These are phyloP conservation scores for Furcifer pardalis DNA, from an alignment of 2,797 vertebrate species.

Conservation along the genomic window DNA sequence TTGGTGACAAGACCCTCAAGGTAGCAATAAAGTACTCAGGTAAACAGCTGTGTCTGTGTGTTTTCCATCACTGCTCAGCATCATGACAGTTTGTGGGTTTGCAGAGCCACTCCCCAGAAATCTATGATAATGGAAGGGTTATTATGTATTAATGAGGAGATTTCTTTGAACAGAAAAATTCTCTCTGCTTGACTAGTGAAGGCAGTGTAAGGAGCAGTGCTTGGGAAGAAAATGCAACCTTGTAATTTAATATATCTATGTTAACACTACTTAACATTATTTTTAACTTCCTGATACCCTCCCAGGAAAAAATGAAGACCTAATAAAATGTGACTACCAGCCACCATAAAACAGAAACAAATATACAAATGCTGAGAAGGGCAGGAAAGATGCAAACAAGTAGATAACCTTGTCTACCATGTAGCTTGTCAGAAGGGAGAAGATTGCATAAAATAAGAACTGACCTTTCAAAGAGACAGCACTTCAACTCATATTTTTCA, in stretches of 20 bases:
- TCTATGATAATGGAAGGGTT: no score
- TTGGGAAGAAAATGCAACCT: no score
- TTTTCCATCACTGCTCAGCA: no score
- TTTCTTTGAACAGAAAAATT: not conserved
- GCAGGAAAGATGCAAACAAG: not conserved
- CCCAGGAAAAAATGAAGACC: not conserved
- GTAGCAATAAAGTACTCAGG: no score
- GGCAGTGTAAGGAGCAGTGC: not conserved
- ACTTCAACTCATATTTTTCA: conserved; percentile 24
- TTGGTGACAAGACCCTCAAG: no score
- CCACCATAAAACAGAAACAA: not conserved
- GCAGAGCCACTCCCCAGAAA: no score
- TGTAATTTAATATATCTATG: no score
- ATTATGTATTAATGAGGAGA: not conserved
- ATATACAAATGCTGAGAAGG: not conserved
- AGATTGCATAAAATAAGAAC: conserved; percentile 11
- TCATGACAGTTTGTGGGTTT: no score
- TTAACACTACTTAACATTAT: not conserved
- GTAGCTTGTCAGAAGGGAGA: not conserved
- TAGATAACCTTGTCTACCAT: conserved; percentile 14
- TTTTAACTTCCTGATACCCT: not conserved
- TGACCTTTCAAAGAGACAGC: conserved; percentile 27
- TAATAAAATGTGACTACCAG: not conserved
- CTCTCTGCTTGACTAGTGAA: not conserved
- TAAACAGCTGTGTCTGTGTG: no score